Base-by-base conservation (phyloP, 2,113 vertebrate species). In the Spheniscus mendiculus region DNA sequence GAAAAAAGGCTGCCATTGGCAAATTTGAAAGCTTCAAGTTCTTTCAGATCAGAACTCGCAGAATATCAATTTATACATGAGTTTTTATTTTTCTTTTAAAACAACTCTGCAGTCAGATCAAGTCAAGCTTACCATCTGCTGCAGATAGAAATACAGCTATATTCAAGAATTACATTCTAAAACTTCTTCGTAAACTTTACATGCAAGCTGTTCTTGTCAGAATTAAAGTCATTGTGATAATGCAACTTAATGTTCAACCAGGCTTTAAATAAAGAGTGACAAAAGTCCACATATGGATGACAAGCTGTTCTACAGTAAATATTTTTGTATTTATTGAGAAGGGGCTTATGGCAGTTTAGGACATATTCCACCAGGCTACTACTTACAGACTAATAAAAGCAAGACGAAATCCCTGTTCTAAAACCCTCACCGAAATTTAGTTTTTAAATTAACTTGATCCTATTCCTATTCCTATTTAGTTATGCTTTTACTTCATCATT, bases 231-330 rank as follows among this genome's bases (percentile, higher is more conserved):
- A 98, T 98, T 97, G 97, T 96, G 95, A 98, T 98, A 97, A 98
- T 98, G 92, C 97, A 97, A 97, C 98, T 98, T 98, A 98, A 98
- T 98, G 98, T 98, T 98, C 90, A 89, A 95, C 97, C 98, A 98
- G 97, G 95, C 93, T 97, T 98, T 98, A 98, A 99, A 98, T 98
- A 98, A 98, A 98, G 98, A 98, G 96, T 98, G 98, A 98, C 98
- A 98, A 98, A 98, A 98, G 98, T 98, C 98, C 98, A 98, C 98
- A 98, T 98, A 98, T 98, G 98, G 98, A 95, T 98, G 97, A 96
- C 98, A 99, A 98, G 98, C 98, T 98, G 98, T 97, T 98, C 96
- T 91, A 98, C 94, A 97, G 98, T 98, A 98, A 99, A 98, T 98
- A 98, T 98, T 98, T 98, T 98, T 97, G 70, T 97, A 95, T 98